phyloP scores from a whole-genome alignment of 2,797 vertebrate genomes.

The Austrolebias charrua region DNA sequence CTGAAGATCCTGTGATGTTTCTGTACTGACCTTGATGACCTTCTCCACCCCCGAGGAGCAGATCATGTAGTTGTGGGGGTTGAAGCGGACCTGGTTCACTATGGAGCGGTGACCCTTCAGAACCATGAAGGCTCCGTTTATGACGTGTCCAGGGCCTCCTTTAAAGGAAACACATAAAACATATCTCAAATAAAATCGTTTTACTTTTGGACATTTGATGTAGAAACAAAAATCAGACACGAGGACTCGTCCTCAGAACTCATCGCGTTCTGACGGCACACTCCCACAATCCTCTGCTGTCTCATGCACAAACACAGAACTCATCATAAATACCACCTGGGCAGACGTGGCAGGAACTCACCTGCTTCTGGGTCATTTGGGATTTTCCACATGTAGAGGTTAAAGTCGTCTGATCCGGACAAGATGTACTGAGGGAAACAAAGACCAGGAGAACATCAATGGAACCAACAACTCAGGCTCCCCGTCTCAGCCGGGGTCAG shows the following conservation, averaged over 20 bases:
- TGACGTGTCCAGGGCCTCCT: conserved; percentile 94
- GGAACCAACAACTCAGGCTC: too few species aligned
- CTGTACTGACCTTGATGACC: conserved; percentile 92
- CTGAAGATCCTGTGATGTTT: background rate
- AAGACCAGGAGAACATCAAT: too few species aligned
- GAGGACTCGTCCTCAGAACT: too few species aligned
- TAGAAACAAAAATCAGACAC: too few species aligned
- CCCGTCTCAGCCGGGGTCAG: too few species aligned
- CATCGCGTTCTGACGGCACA: too few species aligned
- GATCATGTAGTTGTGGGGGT: conserved; percentile 98
- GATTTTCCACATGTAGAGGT: conserved; percentile 99
- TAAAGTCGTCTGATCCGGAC: conserved; percentile 98
- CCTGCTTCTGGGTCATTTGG: conserved; percentile 95
- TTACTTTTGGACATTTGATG: too few species aligned
- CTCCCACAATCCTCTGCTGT: too few species aligned
- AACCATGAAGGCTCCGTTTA: conserved; percentile 97
- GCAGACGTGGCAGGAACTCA: conserved; percentile 63
- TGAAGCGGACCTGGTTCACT: conserved; percentile 98
- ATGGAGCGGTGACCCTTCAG: conserved; percentile 98
- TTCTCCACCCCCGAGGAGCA: conserved; percentile 99
- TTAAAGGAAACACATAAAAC: conserved; percentile 8
- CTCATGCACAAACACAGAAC: too few species aligned
- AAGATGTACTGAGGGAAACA: conserved; percentile 88
- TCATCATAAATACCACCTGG: background rate
- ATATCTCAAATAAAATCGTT: background rate